Base-by-base conservation (phyloP, 2,888 invertebrate genomes). In the Papilio gigon region DNA sequence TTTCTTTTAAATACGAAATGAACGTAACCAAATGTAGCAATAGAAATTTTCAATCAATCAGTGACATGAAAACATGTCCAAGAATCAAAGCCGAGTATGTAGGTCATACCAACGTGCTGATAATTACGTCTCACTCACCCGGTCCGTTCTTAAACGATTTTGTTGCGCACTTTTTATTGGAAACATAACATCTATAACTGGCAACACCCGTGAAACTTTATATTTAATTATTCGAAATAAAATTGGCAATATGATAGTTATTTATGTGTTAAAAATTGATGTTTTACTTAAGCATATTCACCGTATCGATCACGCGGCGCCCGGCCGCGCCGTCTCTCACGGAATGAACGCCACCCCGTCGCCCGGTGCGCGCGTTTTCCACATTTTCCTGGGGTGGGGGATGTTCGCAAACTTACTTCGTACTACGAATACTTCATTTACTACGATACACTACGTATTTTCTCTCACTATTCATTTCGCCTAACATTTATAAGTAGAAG, bases 91-190 rank as follows among this genome's bases (percentile, higher is more conserved):
- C 73, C 75, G 53, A 30, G 80, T 83, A 90, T 86, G 82, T 91
- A 84, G 91, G 91, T 90, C 91, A 91, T 84, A 84, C 83, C 79
- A 83, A 86, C 81, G 85, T 88, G 87, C 86, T 83, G 87, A 90
- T 90, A 88, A 90, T 86, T 86, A 84, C 82, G 73, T 73, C 75
- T 76, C 79, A 85, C 90, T 89, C 83, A 90, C 90, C 88, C 77
- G 80, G 74, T 78, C 78, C 78, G 76, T 79, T 77, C 76, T 77
- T 79, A 82, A 82, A 79, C 77, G 80, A 78, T 84, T 84, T 80
- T 82, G 80, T 84, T 85, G 78, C 87, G 84, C 85, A 87, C 83
- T 84, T 81, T 53, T 80, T 72, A 71, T 71, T 42, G 14, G 40
- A 50, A 61, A 70, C n/a, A n/a, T 53, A n/a, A 12, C 6, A 1